Evolutionary conservation across 2,113 vertebrate species (phyloP).

Genomic region (Gadus macrocephalus): DNA sequence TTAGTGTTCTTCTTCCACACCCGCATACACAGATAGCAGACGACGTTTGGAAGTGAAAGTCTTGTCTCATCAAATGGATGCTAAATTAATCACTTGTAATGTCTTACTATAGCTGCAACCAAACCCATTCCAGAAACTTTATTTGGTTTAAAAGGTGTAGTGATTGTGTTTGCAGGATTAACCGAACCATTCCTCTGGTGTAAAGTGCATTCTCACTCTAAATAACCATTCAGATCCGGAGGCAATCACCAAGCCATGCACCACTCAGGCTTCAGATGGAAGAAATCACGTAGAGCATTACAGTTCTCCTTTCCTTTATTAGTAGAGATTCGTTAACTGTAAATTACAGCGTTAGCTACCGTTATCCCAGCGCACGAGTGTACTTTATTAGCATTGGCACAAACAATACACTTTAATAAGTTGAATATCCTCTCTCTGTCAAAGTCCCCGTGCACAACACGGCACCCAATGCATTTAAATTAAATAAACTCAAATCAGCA

Average conservation of each 20-base stretch:
- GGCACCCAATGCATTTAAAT: slow-evolving; percentile 38
- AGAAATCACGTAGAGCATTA: neutral
- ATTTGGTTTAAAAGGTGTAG: no score
- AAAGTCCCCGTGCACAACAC: slow-evolving; percentile 44
- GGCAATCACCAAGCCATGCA: no score
- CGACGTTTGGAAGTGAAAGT: neutral
- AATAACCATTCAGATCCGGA: no score
- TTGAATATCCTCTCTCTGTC: slow-evolving; percentile 36
- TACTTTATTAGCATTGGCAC: slow-evolving; percentile 57
- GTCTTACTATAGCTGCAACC: no score
- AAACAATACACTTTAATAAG: slow-evolving; percentile 57
- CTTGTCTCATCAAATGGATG: no score
- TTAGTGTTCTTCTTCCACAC: no score
- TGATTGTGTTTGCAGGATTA: no score
- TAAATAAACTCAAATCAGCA: slow-evolving; percentile 32
- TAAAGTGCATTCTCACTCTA: no score
- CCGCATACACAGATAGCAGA: neutral
- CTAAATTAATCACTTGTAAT: no score
- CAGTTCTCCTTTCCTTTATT: slow-evolving; percentile 59
- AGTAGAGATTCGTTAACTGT: slow-evolving; percentile 51
- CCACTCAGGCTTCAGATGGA: no score
- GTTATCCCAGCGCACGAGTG: slow-evolving; percentile 45
- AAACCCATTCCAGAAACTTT: no score
- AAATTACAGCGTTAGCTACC: slow-evolving; percentile 48
- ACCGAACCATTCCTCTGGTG: no score